Base-by-base conservation (phyloP, 2,113 vertebrate genomes). In the Geococcyx californianus region DNA sequence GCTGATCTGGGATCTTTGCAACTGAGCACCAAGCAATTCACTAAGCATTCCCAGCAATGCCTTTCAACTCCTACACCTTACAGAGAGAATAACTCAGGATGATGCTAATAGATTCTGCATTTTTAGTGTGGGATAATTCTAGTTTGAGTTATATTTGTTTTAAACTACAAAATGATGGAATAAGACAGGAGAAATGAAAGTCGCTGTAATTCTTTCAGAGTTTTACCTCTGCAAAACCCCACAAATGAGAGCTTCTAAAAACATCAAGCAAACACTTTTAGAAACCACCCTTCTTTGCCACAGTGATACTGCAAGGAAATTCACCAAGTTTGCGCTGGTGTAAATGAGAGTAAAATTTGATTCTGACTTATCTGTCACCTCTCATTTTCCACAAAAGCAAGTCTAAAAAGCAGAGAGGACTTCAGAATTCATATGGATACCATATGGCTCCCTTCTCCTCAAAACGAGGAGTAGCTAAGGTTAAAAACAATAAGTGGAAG, bases 301-400 rank as follows among this genome's bases (percentile, higher is more conserved):
- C 64, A 77, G 76, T 52, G 59, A 63, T 51, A 67, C 52, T 86
- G 68, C 33, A 1, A 1, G 81, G 82, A 92, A 86, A 72, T 64
- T 60, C 94, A 80, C 59, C 55, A 34, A 31, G 12, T 59, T 90
- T 83, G 45, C 72, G 77, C 18, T 68, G 72, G 75, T 90, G 90
- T 86, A 90, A 95, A 88, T 52, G 67, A 95, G 87, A 95, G 69
- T 55, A 96, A 90, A 95, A 90, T 80, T 81, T 89, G 92, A 49
- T 86, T 92, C 84, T 64, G 60, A 81, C 64, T 96, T 85, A 85
- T 87, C 89, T 93, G 93, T 93, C 93, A 96, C 91, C 89, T 93
- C 90, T 86, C 72, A 95, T 95, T 93, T 94, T 93, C 90, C 88
- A 87, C 85, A 89, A 93, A 0, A 92, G 68, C 69, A 94, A 95